Evolutionary conservation across 92 coral and sea anemone genomes (phyloP).

Genomic region (Zoanthus sociatus): DNA sequence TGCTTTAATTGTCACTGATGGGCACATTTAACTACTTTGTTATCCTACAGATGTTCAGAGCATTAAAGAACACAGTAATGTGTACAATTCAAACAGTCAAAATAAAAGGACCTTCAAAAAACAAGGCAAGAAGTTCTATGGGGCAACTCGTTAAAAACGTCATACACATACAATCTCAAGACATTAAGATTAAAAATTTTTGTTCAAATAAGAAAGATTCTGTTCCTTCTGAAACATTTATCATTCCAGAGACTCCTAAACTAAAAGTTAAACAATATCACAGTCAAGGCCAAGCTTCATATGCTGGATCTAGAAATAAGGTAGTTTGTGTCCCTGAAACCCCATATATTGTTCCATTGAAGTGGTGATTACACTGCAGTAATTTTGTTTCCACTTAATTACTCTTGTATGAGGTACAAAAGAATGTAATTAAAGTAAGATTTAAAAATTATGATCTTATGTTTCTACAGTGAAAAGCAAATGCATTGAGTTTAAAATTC

Average conservation of each 20-base stretch:
- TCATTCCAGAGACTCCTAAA: constrained; percentile 34
- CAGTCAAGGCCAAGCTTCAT: not conserved
- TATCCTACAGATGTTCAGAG: not conserved
- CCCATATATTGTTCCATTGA: not conserved
- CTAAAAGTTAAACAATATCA: constrained; percentile 23
- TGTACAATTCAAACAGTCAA: not conserved
- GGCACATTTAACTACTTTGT: not conserved
- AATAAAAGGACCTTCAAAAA: not conserved
- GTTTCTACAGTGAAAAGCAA: no score
- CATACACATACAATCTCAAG: not conserved
- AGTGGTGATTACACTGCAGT: not conserved
- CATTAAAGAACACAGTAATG: not conserved
- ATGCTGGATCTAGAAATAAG: not conserved
- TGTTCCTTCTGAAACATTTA: not conserved
- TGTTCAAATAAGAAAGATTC: not conserved
- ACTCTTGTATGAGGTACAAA: no score
- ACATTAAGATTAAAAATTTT: not conserved
- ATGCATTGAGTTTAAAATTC: no score
- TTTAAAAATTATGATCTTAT: no score
- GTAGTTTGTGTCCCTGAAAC: constrained; percentile 23
- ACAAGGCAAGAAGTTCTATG: not conserved
- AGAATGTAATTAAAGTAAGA: no score
- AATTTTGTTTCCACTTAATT: no score
- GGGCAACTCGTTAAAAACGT: not conserved
- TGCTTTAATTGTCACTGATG: not conserved